Conservation (phyloP, 2,113 vertebrate species). For the Rana temporaria region DNA sequence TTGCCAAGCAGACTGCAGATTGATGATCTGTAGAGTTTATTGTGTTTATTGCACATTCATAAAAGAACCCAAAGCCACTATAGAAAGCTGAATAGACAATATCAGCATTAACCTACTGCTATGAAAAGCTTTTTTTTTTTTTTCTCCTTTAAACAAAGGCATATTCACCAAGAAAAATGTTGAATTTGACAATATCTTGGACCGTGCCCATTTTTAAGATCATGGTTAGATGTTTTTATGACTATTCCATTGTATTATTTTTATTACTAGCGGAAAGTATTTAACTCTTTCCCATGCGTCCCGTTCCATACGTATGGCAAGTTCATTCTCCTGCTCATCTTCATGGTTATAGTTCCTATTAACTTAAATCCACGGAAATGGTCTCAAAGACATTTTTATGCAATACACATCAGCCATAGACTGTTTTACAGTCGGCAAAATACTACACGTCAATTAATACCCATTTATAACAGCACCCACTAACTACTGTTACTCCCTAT, state of each 20-base stretch:
- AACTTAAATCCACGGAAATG: neutral
- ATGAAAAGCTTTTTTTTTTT: slow-evolving; percentile 13
- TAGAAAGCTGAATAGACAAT: slow-evolving; percentile 27
- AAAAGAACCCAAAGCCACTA: slow-evolving; percentile 1
- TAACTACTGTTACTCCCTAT: neutral
- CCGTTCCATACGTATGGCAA: neutral
- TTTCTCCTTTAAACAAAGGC: slow-evolving; percentile 16
- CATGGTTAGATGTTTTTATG: too few species aligned
- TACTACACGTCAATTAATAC: slow-evolving; percentile 12
- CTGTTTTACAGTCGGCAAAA: slow-evolving; percentile 33
- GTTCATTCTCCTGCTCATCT: neutral
- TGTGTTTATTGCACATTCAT: slow-evolving; percentile 31
- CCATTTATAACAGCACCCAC: slow-evolving; percentile 9
- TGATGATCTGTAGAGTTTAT: slow-evolving; percentile 5
- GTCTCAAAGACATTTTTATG: slow-evolving; percentile 17
- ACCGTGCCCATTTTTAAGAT: neutral
- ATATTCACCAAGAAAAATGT: slow-evolving; percentile 7
- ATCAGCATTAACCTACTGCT: slow-evolving; percentile 3
- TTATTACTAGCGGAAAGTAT: too few species aligned
- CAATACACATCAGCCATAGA: neutral
- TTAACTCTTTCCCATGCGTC: too few species aligned
- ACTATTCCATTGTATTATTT: too few species aligned
- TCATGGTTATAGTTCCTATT: neutral
- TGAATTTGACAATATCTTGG: neutral
- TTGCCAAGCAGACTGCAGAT: neutral